Evolutionary conservation across 1,140 invertebrate species (phyloP).

Genomic region (Cheumatopsyche charites): DNA sequence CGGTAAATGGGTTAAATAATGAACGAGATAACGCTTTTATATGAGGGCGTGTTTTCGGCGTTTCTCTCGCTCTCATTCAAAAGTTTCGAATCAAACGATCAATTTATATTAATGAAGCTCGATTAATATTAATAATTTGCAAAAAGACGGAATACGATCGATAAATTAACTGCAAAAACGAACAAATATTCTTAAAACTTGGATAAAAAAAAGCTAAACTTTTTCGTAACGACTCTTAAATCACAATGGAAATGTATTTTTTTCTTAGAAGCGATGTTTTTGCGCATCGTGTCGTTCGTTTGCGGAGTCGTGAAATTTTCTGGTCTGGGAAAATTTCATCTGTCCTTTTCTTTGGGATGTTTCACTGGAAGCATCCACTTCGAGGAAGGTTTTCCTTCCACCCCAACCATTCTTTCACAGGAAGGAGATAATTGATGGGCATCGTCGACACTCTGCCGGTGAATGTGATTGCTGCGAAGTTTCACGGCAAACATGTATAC

Average conservation of each 20-base stretch:
- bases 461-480: slow-evolving; percentile 24
- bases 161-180: too few relatives aligned
- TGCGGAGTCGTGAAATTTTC: slow-evolving; percentile 17
- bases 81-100: too few relatives aligned
- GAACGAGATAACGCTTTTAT: too few relatives aligned
- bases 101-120: too few relatives aligned
- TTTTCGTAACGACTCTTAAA: slow-evolving; percentile 38
- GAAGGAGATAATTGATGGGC: slow-evolving; percentile 34
- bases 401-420: neutral
- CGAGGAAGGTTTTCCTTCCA: neutral
- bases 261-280: neutral
- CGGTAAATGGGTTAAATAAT: too few relatives aligned
- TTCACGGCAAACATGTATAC: slow-evolving; percentile 19
- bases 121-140: too few relatives aligned
- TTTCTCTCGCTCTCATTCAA: neutral
- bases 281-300: too few relatives aligned
- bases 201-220: slow-evolving; percentile 35
- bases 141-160: too few relatives aligned
- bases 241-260: slow-evolving; percentile 42
- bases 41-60: neutral
- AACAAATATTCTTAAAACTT: too few relatives aligned
- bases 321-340: neutral
- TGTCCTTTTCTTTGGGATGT: neutral
- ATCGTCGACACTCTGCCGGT: slow-evolving; percentile 22
- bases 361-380: neutral